Evolutionary conservation across 2,888 invertebrate genomes (phyloP).

Genomic region (Actias luna): DNA sequence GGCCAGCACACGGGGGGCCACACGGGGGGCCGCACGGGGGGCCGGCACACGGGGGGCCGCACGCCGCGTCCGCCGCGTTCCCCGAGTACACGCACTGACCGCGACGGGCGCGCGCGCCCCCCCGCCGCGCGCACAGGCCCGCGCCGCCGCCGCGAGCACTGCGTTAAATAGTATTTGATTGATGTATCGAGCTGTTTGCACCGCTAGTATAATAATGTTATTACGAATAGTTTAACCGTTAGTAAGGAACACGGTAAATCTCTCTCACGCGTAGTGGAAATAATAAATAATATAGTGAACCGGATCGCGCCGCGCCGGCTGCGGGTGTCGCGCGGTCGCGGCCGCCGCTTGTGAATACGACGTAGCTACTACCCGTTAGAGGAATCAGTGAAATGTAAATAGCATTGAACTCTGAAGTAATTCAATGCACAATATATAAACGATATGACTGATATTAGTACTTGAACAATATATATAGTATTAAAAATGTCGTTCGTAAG

Average conservation of each 20-base stretch:
- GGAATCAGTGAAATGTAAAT: slow-evolving; percentile 67
- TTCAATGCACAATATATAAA: slow-evolving; percentile 68
- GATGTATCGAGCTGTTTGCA: slow-evolving; percentile 54
- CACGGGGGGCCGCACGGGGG: slow-evolving; percentile 64
- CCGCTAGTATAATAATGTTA: slow-evolving; percentile 58
- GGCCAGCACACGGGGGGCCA: slow-evolving; percentile 57
- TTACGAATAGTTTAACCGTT: slow-evolving; percentile 60
- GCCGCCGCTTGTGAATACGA: slow-evolving; percentile 60
- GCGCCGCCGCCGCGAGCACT: slow-evolving; percentile 34
- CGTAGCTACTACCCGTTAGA: slow-evolving; percentile 60
- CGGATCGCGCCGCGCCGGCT: slow-evolving; percentile 29
- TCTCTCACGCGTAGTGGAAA: slow-evolving; percentile 59
- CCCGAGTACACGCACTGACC: slow-evolving; percentile 91
- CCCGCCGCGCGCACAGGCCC: slow-evolving; percentile 36
- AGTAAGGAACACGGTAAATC: slow-evolving; percentile 59
- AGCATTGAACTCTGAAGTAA: slow-evolving; percentile 51
- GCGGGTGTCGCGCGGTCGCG: slow-evolving; percentile 21
- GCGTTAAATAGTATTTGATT: slow-evolving; percentile 36
- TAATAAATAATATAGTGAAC: slow-evolving; percentile 53
- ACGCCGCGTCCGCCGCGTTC: slow-evolving; percentile 75
- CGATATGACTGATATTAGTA: slow-evolving; percentile 73
- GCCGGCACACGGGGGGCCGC: slow-evolving; percentile 43
- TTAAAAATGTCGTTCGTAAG: slow-evolving; percentile 54
- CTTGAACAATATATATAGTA: slow-evolving; percentile 55
- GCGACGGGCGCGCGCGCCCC: slow-evolving; percentile 47